Conservation (phyloP, 2,113 vertebrate species). For the Nothocercus nigrocapillus region DNA sequence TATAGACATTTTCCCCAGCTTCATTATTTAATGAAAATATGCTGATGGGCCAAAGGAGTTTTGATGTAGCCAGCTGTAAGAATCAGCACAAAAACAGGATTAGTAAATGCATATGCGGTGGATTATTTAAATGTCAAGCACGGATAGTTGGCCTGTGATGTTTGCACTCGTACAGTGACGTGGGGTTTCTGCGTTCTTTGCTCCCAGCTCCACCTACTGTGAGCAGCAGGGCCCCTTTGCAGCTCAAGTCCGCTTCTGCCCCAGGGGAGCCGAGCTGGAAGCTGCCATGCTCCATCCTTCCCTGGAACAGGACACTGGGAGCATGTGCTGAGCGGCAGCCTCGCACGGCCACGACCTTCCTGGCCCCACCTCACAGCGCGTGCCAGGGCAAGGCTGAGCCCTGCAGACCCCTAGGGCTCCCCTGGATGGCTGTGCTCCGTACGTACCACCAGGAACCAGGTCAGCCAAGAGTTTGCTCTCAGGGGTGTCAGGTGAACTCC, state of each 20-base stretch:
- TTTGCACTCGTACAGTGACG: rapidly evolving
- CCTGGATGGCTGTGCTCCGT: background rate
- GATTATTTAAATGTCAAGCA: background rate
- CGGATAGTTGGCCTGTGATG: background rate
- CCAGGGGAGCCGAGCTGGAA: background rate
- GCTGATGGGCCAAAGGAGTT: background rate
- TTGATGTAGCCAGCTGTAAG: background rate
- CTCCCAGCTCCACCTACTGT: background rate
- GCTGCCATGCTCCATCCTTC: background rate
- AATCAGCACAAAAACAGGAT: background rate
- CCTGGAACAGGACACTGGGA: background rate
- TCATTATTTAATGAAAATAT: background rate
- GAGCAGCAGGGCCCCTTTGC: background rate
- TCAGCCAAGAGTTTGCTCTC: background rate
- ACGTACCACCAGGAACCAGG: rapidly evolving
- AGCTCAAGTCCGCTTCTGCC: background rate
- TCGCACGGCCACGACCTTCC: background rate
- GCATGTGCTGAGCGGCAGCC: rapidly evolving
- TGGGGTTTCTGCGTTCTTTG: background rate
- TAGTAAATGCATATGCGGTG: background rate
- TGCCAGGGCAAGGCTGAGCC: background rate
- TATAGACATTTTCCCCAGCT: background rate
- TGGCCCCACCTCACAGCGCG: background rate
- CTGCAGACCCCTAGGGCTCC: background rate
- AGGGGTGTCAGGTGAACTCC: background rate